Evolutionary conservation across 2,888 invertebrate species (phyloP).

Genomic region (Atherix ibis): DNA sequence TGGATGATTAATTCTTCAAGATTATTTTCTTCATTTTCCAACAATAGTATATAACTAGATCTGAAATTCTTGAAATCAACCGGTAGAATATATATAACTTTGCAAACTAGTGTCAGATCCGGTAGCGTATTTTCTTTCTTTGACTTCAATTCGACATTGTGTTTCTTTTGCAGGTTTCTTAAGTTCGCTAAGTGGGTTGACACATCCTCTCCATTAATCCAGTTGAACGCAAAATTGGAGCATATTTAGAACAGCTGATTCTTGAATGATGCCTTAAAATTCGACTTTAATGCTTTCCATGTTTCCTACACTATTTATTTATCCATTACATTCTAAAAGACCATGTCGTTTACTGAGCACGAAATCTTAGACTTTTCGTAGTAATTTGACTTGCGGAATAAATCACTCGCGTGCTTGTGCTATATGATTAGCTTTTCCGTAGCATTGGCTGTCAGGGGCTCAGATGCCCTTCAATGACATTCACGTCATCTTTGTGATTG

Average conservation of each 20-base stretch:
- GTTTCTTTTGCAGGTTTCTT: background rate
- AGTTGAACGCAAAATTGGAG: conserved; percentile 19
- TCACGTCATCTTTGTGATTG: no score
- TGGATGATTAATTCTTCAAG: background rate
- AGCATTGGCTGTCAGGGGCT: no score
- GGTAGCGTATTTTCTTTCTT: background rate
- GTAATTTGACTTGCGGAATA: no score
- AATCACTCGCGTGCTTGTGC: no score
- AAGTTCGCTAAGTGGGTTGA: background rate
- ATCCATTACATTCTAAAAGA: no score
- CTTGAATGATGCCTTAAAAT: conserved; percentile 19
- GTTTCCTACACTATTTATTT: no score
- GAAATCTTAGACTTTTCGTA: no score
- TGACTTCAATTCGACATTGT: background rate
- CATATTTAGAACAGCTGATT: conserved; percentile 22
- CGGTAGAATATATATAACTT: background rate
- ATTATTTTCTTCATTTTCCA: background rate
- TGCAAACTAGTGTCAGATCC: background rate
- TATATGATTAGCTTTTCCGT: no score
- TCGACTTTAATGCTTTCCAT: no score
- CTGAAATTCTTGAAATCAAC: background rate
- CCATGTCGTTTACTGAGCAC: no score
- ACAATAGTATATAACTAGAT: background rate
- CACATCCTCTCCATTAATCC: conserved; percentile 11
- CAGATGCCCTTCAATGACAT: no score